Conservation (phyloP, 2,113 vertebrate species). For the Bos indicus region DNA sequence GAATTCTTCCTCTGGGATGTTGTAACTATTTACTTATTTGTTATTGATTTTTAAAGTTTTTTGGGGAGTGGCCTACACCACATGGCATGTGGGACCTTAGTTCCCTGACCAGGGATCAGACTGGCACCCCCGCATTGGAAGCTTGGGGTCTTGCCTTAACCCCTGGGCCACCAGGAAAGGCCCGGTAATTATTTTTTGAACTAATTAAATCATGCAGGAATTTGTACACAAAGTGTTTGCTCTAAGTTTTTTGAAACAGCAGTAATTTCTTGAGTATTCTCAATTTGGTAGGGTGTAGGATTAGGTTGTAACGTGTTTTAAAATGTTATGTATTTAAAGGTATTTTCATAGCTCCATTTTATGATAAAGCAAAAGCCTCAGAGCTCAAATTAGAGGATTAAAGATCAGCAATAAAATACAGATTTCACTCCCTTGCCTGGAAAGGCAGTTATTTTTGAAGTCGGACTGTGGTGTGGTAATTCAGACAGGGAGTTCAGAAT, state of each 20-base stretch:
- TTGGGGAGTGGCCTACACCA: background rate
- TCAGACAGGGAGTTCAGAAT: background rate
- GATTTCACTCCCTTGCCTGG: background rate
- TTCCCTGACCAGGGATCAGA: background rate
- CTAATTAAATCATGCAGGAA: background rate
- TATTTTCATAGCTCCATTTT: background rate
- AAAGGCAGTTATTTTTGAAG: background rate
- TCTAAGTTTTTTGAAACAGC: background rate
- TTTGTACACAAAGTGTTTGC: background rate
- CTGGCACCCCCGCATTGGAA: background rate
- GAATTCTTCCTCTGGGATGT: background rate
- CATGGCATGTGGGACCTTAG: background rate
- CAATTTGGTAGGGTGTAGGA: background rate
- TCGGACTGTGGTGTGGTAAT: background rate
- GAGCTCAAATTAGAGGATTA: background rate
- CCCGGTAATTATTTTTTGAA: background rate
- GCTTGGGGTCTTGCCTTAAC: background rate
- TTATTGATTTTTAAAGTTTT: background rate
- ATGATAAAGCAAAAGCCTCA: background rate
- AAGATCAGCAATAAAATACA: background rate
- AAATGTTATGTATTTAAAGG: background rate
- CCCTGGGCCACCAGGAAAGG: background rate
- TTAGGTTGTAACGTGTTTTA: background rate
- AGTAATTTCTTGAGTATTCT: background rate
- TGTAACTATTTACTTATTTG: background rate